These are phyloP conservation scores for Apteryx mantelli DNA, from an alignment of 2,113 vertebrate species.

Conservation along the genomic window DNA sequence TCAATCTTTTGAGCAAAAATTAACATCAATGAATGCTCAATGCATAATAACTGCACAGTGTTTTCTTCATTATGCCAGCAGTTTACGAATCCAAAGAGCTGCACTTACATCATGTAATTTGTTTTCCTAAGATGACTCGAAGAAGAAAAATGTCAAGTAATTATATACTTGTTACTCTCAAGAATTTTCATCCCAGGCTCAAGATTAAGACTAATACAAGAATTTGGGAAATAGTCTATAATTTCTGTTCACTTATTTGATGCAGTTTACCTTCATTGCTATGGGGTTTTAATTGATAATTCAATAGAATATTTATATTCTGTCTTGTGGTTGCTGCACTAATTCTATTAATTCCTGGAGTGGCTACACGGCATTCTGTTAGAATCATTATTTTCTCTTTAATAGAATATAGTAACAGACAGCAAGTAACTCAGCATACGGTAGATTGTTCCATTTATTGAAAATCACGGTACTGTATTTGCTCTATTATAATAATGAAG, in stretches of 20 bases:
- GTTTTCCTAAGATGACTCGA: constrained; percentile 66
- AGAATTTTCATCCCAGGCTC: constrained; percentile 71
- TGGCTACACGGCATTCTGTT: constrained; percentile 39
- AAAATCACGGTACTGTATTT: constrained; percentile 77
- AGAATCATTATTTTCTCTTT: constrained; percentile 65
- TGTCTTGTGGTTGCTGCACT: constrained; percentile 59
- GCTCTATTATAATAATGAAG: constrained; percentile 79
- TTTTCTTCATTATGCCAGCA: constrained; percentile 69
- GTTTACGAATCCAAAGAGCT: constrained; percentile 64
- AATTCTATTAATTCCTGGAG: constrained; percentile 69
- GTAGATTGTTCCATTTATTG: constrained; percentile 76
- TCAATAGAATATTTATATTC: constrained; percentile 65
- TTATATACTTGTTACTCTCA: constrained; percentile 74
- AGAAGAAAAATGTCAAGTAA: constrained; percentile 77
- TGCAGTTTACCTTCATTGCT: constrained; percentile 70
- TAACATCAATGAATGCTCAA: constrained; percentile 17
- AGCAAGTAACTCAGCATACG: constrained; percentile 64
- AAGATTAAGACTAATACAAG: constrained; percentile 73
- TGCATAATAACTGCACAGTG: constrained; percentile 40
- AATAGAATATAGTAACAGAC: constrained; percentile 69
- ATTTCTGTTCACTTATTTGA: constrained; percentile 71
- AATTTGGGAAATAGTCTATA: constrained; percentile 61
- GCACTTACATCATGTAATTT: constrained; percentile 62
- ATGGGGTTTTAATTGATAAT: constrained; percentile 71
- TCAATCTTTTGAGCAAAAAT: constrained; percentile 60